Percentiles rank a stretch among this genome's conserved stretches.
phyloP scores from a whole-genome alignment of 2,888 invertebrate species.

The Trachelus stipa region DNA sequence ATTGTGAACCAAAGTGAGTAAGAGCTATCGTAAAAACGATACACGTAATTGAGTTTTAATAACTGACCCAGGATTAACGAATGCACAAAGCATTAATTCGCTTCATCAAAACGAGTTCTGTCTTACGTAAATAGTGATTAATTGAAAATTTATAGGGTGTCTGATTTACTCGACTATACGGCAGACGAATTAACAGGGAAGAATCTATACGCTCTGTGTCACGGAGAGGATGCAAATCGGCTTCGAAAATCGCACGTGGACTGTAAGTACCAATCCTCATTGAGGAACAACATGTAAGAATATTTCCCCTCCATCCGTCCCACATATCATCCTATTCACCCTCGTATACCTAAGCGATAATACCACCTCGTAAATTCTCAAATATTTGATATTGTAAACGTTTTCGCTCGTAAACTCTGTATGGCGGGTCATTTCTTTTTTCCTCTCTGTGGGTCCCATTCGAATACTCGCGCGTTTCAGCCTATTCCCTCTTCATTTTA shows the following conservation, averaged over 20 bases:
- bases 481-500: constrained; percentile 8
- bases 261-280: constrained; percentile 76
- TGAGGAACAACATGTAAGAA: no score
- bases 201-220: constrained; percentile 93
- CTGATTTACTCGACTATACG: constrained; percentile 91
- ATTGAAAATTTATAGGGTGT: constrained; percentile 74
- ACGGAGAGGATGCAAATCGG: constrained; percentile 95
- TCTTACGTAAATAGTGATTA: no score
- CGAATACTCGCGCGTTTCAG: constrained; percentile 42
- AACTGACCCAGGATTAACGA: no score
- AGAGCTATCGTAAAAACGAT: no score
- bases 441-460: constrained; percentile 30
- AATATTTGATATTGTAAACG: constrained; percentile 52
- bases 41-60: no score
- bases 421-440: constrained; percentile 36
- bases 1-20: constrained; percentile 93
- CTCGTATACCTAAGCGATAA: not conserved
- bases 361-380: constrained; percentile 37
- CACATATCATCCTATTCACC: not conserved
- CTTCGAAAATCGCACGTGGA: constrained; percentile 95
- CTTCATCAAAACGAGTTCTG: no score
- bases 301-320: not conserved
- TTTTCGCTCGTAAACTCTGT: constrained; percentile 49
- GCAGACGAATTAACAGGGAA: constrained; percentile 94
- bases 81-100: no score